A percentile compares a stretch with the other conserved stretches of the same genome.
These are phyloP conservation scores for Mastigias papua DNA, from an alignment of 30 jellyfish, hydroid and myxozoan genomes.

Conservation along the genomic window DNA sequence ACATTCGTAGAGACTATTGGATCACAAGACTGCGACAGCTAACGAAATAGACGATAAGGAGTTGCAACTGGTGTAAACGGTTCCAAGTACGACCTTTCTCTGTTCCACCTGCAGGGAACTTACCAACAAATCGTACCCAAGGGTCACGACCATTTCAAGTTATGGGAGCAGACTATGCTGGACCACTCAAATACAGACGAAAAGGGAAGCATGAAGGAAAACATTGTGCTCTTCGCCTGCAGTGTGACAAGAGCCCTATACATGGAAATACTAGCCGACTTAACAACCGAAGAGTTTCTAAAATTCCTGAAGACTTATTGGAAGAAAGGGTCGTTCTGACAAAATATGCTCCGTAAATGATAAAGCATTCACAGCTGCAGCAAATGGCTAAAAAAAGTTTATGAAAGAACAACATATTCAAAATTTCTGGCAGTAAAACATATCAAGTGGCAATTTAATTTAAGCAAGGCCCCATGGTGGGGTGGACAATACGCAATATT, in stretches of 20 bases:
- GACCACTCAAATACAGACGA: conserved; percentile 23
- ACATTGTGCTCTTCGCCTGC: conserved; percentile 69
- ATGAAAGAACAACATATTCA: conserved; percentile 35
- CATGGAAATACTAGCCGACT: conserved; percentile 49
- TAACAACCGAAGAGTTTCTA: conserved; percentile 54
- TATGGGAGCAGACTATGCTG: conserved; percentile 33
- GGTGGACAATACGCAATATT: conserved; percentile 81
- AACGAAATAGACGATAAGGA: conserved; percentile 22
- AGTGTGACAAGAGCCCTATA: conserved; percentile 76
- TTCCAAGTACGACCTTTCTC: conserved; percentile 12
- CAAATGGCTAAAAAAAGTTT: conserved; percentile 44
- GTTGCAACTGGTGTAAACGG: conserved; percentile 46
- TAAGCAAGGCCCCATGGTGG: conserved; percentile 85
- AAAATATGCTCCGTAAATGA: conserved; percentile 71
- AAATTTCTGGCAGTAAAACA: conserved; percentile 26
- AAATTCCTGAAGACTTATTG: conserved; percentile 52
- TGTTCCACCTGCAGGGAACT: conserved; percentile 31
- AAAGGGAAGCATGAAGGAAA: conserved; percentile 25
- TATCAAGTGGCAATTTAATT: conserved; percentile 75
- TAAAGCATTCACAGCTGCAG: conserved; percentile 53
- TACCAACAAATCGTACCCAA: conserved; percentile 48
- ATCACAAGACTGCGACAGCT: conserved; percentile 68
- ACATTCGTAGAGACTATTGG: conserved; percentile 32
- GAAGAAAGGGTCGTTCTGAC: conserved; percentile 72
- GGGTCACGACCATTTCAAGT: conserved; percentile 61